These are phyloP conservation scores for Selenia dentaria DNA, from an alignment of 2,888 invertebrate species.

Conservation along the genomic window DNA sequence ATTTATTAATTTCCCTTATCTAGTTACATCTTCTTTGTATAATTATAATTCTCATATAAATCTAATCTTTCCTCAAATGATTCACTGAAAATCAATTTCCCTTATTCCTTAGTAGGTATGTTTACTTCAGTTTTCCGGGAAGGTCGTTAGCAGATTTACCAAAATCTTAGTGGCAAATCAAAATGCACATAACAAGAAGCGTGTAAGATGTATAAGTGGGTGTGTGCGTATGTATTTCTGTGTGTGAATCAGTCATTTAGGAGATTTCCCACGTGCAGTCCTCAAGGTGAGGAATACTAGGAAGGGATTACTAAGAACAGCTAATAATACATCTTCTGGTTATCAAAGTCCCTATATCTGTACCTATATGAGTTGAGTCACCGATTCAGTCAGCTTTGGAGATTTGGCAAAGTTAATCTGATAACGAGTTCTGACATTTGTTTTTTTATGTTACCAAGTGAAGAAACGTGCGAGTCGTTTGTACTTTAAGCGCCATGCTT, in stretches of 20 bases:
- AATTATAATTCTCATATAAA: no score
- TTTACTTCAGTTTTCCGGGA: not conserved
- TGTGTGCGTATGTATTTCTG: no score
- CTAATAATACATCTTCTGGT: slow-evolving; percentile 12
- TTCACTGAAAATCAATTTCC: not conserved
- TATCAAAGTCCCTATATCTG: slow-evolving; percentile 7
- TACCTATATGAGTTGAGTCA: slow-evolving; percentile 15
- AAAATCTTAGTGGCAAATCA: slow-evolving; percentile 2
- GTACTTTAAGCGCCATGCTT: no score
- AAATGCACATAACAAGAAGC: not conserved
- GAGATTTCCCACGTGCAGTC: slow-evolving; percentile 6
- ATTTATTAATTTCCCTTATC: no score
- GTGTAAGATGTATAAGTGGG: no score
- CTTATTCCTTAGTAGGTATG: not conserved
- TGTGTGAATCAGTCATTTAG: slow-evolving; percentile 4
- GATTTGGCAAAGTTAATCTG: not conserved
- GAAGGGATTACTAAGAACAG: slow-evolving; percentile 12
- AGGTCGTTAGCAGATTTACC: not conserved
- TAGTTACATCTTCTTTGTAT: no score
- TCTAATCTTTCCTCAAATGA: not conserved
- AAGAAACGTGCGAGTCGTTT: no score
- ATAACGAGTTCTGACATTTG: not conserved
- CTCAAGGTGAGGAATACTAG: slow-evolving; percentile 12
- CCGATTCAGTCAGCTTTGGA: not conserved
- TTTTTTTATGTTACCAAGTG: no score